These are phyloP conservation scores for Onychostoma macrolepis DNA, from an alignment of 2,113 vertebrate species.

Conservation along the genomic window DNA sequence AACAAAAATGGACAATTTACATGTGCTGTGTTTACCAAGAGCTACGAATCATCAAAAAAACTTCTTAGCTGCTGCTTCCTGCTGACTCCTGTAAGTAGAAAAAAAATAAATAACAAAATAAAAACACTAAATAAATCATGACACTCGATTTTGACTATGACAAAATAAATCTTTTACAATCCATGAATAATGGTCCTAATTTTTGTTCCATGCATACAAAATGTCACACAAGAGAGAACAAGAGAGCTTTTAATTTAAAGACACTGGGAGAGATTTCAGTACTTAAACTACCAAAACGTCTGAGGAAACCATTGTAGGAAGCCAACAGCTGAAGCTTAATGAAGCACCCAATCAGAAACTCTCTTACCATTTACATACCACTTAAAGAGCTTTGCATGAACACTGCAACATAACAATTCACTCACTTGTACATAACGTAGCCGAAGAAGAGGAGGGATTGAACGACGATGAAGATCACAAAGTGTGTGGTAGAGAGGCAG, in stretches of 20 bases:
- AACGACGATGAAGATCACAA: slow-evolving; percentile 84
- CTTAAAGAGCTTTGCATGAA: not conserved
- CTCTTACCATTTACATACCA: not conserved
- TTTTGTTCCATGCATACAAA: not conserved
- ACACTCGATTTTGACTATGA: not conserved
- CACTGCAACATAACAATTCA: slow-evolving; percentile 7
- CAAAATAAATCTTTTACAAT: not conserved
- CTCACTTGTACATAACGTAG: slow-evolving; percentile 96
- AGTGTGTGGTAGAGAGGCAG: slow-evolving; percentile 89
- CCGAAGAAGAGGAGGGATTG: slow-evolving; percentile 90
- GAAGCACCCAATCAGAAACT: not conserved
- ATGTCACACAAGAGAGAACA: not conserved
- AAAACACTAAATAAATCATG: not conserved
- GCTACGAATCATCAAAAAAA: slow-evolving; percentile 90
- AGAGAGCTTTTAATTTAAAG: not conserved
- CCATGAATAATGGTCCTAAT: not conserved
- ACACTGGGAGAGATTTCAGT: not conserved
- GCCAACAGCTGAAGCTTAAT: too few relatives aligned
- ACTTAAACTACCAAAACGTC: not conserved
- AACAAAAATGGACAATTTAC: slow-evolving; percentile 74
- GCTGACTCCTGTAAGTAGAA: slow-evolving; percentile 83
- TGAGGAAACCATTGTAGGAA: not conserved
- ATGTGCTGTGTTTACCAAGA: slow-evolving; percentile 53
- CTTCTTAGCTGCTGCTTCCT: slow-evolving; percentile 98
- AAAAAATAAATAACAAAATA: not conserved